Percentiles rank a stretch among this genome's conserved stretches.
Conservation (phyloP, 2,888 invertebrate species). For the Pammene aurita region DNA sequence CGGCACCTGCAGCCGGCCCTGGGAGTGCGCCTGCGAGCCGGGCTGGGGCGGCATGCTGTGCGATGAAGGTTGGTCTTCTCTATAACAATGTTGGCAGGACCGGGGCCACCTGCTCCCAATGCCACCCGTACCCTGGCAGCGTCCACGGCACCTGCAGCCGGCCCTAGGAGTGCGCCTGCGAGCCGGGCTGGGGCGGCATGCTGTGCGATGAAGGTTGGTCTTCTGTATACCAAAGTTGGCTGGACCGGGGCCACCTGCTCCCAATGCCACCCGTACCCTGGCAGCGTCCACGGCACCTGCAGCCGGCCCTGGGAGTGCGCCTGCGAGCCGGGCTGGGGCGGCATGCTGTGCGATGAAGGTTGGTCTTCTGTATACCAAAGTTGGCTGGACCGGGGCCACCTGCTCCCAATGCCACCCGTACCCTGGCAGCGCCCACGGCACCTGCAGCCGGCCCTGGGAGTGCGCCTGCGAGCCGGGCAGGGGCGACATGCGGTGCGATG, state of each 20-base stretch:
- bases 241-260: neutral
- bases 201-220: constrained; percentile 93
- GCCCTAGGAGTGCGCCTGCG: constrained; percentile 96
- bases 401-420: constrained; percentile 91
- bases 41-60: constrained; percentile 97
- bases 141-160: constrained; percentile 91
- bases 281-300: neutral
- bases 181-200: constrained; percentile 95
- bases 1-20: constrained; percentile 92
- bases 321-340: too few species aligned
- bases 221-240: neutral
- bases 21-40: constrained; percentile 94
- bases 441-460: constrained; percentile 94
- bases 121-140: constrained; percentile 95
- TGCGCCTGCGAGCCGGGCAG: constrained; percentile 94
- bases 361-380: too few species aligned
- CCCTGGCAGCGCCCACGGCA: constrained; percentile 94
- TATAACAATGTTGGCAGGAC: constrained; percentile 82
- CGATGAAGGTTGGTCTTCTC: constrained; percentile 90
- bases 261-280: neutral
- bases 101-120: constrained; percentile 51
- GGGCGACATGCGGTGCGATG: constrained; percentile 96
- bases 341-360: too few species aligned
- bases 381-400: constrained; percentile 93
- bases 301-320: too few species aligned